These are phyloP conservation scores for Benthosema pterotum DNA, from an alignment of 2,797 vertebrate genomes.

Conservation along the genomic window DNA sequence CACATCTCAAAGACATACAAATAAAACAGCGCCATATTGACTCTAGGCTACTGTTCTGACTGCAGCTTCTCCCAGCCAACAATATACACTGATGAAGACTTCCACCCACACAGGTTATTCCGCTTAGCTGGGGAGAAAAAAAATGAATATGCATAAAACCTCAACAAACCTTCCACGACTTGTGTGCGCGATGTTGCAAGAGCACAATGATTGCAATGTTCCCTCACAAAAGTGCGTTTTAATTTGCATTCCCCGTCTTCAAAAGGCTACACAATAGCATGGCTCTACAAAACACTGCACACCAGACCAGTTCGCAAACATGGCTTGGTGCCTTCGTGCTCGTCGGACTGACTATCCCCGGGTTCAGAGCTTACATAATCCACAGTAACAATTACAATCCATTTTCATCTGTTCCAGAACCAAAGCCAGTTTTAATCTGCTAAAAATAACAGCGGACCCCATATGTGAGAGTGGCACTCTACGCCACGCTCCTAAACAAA, in stretches of 20 bases:
- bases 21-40: not conserved
- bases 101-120: not conserved
- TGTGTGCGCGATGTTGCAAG: too few species aligned
- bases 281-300: not conserved
- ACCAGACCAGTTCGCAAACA: not conserved
- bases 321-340: not conserved
- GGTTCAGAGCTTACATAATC: slow-evolving; percentile 7
- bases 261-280: not conserved
- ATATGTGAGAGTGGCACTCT: not conserved
- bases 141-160: too few species aligned
- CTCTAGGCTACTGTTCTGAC: not conserved
- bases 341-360: not conserved
- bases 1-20: slow-evolving; percentile 10
- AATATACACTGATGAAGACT: not conserved
- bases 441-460: slow-evolving; percentile 6
- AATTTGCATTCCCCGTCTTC: not conserved
- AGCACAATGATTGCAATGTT: too few species aligned
- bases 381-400: slow-evolving; percentile 34
- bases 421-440: slow-evolving; percentile 5
- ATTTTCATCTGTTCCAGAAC: slow-evolving; percentile 5
- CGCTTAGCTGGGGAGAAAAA: not conserved
- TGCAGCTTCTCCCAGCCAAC: not conserved
- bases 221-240: too few species aligned
- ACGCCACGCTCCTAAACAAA: not conserved
- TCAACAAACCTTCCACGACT: too few species aligned